These are phyloP conservation scores for Nomada ruficornis DNA, from an alignment of 2,888 invertebrate genomes.

Conservation along the genomic window DNA sequence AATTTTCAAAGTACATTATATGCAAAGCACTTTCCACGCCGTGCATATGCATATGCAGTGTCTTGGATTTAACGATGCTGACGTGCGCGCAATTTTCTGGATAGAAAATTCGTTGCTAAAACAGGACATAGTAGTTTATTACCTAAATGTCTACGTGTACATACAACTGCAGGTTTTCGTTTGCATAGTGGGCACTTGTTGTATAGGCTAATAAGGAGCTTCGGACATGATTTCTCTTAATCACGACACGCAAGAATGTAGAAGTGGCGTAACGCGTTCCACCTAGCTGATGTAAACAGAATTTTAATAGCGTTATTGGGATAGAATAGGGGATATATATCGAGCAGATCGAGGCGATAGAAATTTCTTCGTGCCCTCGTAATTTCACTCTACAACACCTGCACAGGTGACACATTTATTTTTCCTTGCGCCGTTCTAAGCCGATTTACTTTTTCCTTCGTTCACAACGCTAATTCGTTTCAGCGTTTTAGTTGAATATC, in stretches of 20 bases:
- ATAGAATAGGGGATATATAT: not conserved
- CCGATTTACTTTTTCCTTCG: constrained; percentile 9
- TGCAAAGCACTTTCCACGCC: not conserved
- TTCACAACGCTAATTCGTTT: not conserved
- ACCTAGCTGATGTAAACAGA: constrained; percentile 48
- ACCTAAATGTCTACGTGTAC: constrained; percentile 2
- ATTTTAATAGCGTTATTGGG: constrained; percentile 44
- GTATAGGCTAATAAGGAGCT: constrained; percentile 7
- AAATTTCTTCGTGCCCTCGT: constrained; percentile 1
- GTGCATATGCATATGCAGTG: not conserved
- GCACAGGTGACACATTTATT: not conserved
- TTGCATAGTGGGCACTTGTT: constrained; percentile 19
- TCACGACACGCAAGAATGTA: constrained; percentile 31
- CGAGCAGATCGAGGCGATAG: not conserved
- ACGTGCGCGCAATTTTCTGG: not conserved
- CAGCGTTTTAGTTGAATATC: constrained; percentile 8
- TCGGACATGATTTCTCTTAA: constrained; percentile 50
- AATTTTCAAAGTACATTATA: no score
- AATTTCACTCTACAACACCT: not conserved
- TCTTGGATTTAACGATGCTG: not conserved
- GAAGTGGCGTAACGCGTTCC: constrained; percentile 50
- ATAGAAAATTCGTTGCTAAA: not conserved
- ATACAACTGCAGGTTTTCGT: constrained; percentile 8
- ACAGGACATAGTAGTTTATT: not conserved
- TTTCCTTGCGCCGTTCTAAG: not conserved